Evolutionary conservation across 1,140 invertebrate species (phyloP).

Genomic region (Oscheius sp.): DNA sequence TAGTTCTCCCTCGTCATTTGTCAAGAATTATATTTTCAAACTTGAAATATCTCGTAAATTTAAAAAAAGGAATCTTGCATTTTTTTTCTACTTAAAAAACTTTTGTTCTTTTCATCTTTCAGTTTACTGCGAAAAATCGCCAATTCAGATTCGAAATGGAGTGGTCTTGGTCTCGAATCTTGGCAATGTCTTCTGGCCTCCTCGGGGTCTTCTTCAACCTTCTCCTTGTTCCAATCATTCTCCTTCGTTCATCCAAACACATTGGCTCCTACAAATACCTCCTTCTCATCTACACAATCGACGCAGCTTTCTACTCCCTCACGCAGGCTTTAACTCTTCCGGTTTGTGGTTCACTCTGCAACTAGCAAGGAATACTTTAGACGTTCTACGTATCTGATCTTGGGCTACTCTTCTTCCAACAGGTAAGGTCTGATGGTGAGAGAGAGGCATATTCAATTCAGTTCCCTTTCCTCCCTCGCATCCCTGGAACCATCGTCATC

Average conservation of each 20-base stretch:
- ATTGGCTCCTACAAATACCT: not conserved
- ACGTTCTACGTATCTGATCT: not conserved
- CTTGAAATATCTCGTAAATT: too few relatives aligned
- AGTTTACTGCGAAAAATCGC: too few relatives aligned
- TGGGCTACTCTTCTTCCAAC: not conserved
- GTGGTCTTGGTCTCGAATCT: not conserved
- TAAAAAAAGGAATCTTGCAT: too few relatives aligned
- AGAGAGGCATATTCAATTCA: too few relatives aligned
- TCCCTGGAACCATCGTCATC: not conserved
- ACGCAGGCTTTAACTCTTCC: not conserved
- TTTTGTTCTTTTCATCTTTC: too few relatives aligned
- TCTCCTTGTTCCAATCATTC: not conserved
- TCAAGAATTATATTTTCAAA: too few relatives aligned
- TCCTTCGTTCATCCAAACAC: not conserved
- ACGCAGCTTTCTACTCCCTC: not conserved
- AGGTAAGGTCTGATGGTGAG: too few relatives aligned
- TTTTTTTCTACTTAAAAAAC: too few relatives aligned
- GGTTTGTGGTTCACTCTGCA: too few relatives aligned
- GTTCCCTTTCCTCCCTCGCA: not conserved
- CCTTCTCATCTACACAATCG: not conserved
- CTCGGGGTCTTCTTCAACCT: not conserved
- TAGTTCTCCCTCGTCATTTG: too few relatives aligned
- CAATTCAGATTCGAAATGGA: too few relatives aligned
- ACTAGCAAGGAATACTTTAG: too few relatives aligned
- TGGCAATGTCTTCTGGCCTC: not conserved